Conservation (phyloP, 1,140 invertebrate species). For the Drosophila equinoxialis region DNA sequence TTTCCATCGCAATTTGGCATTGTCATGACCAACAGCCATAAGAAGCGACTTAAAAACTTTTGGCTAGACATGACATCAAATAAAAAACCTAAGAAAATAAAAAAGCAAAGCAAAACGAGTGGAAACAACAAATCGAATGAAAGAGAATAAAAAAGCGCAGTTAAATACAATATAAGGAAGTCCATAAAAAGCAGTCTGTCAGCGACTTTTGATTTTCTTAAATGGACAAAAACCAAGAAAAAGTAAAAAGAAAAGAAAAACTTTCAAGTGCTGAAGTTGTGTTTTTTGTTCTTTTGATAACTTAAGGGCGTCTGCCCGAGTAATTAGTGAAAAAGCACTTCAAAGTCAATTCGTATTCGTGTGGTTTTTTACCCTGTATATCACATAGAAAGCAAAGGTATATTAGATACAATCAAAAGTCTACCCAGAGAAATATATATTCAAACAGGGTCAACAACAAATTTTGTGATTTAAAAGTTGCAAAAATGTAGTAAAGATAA, state of each 20-base stretch:
- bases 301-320: slow-evolving; percentile 4
- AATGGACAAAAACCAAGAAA: background rate
- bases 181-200: slow-evolving; percentile 4
- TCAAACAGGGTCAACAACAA: too few species aligned
- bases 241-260: background rate
- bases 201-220: slow-evolving; percentile 12
- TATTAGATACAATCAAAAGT: background rate
- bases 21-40: slow-evolving; percentile 21
- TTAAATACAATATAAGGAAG: slow-evolving; percentile 14
- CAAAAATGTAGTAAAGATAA: too few species aligned
- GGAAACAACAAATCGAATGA: background rate
- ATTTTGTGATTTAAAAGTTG: too few species aligned
- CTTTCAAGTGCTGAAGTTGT: slow-evolving; percentile 17
- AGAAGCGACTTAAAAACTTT: slow-evolving; percentile 13
- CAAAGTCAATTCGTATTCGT: slow-evolving; percentile 14
- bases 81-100: background rate
- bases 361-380: background rate
- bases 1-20: slow-evolving; percentile 15
- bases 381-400: background rate
- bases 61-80: slow-evolving; percentile 8
- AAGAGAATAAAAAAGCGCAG: slow-evolving; percentile 2
- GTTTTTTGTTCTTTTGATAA: slow-evolving; percentile 10
- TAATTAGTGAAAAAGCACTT: slow-evolving; percentile 20
- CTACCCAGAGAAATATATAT: too few species aligned
- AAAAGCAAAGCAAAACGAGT: background rate